Conservation (phyloP, 2,797 vertebrate species). For the Tinamus major region DNA sequence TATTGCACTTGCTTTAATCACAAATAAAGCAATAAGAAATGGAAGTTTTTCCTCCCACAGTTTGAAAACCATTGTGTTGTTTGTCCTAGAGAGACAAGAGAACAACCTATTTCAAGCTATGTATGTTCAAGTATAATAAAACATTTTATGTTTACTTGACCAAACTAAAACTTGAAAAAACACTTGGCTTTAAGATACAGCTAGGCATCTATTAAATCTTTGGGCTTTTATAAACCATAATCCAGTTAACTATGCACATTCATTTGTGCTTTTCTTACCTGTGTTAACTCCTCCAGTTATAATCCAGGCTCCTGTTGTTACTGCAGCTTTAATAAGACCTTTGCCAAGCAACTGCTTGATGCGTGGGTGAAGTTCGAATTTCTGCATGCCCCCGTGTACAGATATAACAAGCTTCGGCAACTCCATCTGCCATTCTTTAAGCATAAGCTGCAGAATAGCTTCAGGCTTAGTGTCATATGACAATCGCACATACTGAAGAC, state of each 20-base stretch:
- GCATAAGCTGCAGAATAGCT: constrained; percentile 92
- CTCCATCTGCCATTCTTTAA: constrained; percentile 99
- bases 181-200: neutral
- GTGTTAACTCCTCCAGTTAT: constrained; percentile 98
- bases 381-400: constrained; percentile 97
- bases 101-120: neutral
- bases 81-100: neutral
- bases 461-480: constrained; percentile 94
- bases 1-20: neutral
- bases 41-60: neutral
- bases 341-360: constrained; percentile 98
- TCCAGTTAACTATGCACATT: neutral
- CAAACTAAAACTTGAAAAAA: neutral
- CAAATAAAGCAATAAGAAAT: neutral
- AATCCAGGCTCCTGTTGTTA: constrained; percentile 99
- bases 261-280: constrained; percentile 78
- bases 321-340: constrained; percentile 98
- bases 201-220: neutral
- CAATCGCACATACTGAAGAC: constrained; percentile 90
- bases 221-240: neutral
- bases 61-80: neutral
- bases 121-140: neutral
- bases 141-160: neutral
- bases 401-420: constrained; percentile 98
- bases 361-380: constrained; percentile 97